phyloP scores from a whole-genome alignment of 2,888 invertebrate species.

The Prenolepis imparis region DNA sequence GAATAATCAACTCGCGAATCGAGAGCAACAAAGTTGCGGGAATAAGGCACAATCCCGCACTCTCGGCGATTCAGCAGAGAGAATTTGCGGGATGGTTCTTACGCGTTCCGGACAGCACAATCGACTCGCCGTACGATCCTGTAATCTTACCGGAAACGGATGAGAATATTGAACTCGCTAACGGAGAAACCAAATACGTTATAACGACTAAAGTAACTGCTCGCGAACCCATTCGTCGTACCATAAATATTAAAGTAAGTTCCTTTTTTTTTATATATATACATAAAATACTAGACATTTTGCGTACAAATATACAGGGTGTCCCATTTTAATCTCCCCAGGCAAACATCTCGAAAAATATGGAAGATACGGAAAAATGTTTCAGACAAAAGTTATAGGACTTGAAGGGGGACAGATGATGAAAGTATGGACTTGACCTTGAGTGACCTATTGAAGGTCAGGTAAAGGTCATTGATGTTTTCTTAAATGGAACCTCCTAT shows the following conservation, averaged over 20 bases:
- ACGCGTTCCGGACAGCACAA: conserved; percentile 89
- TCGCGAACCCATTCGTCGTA: conserved; percentile 86
- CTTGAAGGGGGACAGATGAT: too few species aligned
- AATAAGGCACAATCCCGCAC: conserved; percentile 96
- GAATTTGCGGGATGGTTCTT: conserved; percentile 98
- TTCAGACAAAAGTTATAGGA: too few species aligned
- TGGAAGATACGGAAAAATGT: too few species aligned
- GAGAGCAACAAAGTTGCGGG: conserved; percentile 95
- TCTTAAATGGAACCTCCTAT: too few species aligned
- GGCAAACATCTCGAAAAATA: too few species aligned
- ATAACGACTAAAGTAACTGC: conserved; percentile 90
- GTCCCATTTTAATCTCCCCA: too few species aligned
- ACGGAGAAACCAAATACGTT: conserved; percentile 93
- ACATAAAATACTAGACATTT: background rate
- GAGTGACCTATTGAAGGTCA: too few species aligned
- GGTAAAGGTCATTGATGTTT: too few species aligned
- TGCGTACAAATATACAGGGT: too few species aligned
- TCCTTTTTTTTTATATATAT: background rate
- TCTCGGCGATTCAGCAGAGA: conserved; percentile 94
- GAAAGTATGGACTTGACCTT: too few species aligned
- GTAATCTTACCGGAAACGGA: conserved; percentile 90
- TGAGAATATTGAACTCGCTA: conserved; percentile 89
- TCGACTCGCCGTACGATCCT: conserved; percentile 92
- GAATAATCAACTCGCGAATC: conserved; percentile 92
- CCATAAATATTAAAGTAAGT: conserved; percentile 81